Evolutionary conservation across 2,888 invertebrate genomes (phyloP).

Genomic region (Cephus nigrinus): DNA sequence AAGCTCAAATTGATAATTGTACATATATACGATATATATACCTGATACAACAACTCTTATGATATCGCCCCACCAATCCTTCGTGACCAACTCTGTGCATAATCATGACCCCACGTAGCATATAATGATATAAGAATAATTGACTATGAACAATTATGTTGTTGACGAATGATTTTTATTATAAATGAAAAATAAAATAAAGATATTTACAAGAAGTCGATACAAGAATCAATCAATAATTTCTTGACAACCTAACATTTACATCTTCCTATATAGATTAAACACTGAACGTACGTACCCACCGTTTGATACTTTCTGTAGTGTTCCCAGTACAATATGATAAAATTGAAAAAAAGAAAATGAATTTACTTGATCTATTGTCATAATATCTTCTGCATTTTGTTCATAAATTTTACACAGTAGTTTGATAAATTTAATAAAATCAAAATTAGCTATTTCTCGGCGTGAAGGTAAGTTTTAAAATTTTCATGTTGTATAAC

Average conservation of each 20-base stretch:
- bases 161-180: constrained; percentile 68
- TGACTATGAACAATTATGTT: constrained; percentile 67
- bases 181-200: constrained; percentile 67
- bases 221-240: constrained; percentile 46
- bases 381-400: no score
- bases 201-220: constrained; percentile 66
- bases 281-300: not conserved
- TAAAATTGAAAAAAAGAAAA: no score
- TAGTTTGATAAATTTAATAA: no score
- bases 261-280: not conserved
- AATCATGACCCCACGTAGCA: constrained; percentile 58
- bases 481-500: no score
- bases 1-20: constrained; percentile 66
- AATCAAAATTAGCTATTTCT: no score
- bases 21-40: constrained; percentile 63
- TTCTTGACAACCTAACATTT: not conserved
- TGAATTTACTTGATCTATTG: no score
- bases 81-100: constrained; percentile 65
- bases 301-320: not conserved
- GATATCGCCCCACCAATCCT: constrained; percentile 34
- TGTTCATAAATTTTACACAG: no score
- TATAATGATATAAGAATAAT: constrained; percentile 49
- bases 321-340: no score
- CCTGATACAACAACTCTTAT: constrained; percentile 58
- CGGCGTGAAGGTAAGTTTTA: no score